Evolutionary conservation across 2,113 vertebrate genomes (phyloP).

Genomic region (Gavialis gangeticus): DNA sequence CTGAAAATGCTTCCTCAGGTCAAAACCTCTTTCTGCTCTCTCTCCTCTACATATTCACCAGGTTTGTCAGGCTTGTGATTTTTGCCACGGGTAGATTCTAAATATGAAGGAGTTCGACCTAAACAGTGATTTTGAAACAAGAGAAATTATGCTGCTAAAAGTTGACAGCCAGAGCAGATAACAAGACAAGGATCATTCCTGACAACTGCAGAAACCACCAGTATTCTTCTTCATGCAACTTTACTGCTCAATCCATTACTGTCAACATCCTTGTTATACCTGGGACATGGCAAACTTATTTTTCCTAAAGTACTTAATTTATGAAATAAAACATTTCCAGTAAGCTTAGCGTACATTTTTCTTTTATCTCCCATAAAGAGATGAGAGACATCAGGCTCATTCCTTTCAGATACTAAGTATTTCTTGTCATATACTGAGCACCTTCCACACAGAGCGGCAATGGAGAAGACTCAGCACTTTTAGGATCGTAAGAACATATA

Average conservation of each 20-base stretch:
- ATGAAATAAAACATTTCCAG: slow-evolving; percentile 15
- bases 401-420: background rate
- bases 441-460: background rate
- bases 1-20: background rate
- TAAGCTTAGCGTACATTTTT: background rate
- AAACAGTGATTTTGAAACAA: background rate
- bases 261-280: background rate
- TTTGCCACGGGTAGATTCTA: background rate
- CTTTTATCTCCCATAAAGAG: background rate
- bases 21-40: background rate
- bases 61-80: background rate
- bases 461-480: background rate
- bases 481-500: background rate
- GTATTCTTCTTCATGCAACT: background rate
- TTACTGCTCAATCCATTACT: background rate
- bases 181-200: background rate
- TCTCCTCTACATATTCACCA: background rate
- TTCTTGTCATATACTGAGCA: background rate
- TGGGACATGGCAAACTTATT: background rate
- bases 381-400: background rate
- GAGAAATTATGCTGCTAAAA: background rate
- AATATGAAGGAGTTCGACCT: background rate
- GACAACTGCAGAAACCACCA: background rate
- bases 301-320: slow-evolving; percentile 44
- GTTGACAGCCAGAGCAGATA: background rate